phyloP scores from a whole-genome alignment of 2,113 vertebrate species.

The Onychostoma macrolepis region DNA sequence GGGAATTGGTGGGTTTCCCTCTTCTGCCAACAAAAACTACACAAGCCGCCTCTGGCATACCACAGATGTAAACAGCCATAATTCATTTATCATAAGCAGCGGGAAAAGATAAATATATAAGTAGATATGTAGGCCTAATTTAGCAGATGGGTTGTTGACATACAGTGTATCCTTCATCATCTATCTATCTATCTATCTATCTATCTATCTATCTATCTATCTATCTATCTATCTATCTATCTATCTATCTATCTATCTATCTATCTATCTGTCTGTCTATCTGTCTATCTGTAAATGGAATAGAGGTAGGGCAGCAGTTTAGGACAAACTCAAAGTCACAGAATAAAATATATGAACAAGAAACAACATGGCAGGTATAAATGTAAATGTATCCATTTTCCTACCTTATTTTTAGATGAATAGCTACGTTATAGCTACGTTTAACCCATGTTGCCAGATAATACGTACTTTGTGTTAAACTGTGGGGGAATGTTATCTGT shows the following conservation, averaged over 20 bases:
- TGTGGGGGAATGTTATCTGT: neutral
- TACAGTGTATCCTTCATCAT: neutral
- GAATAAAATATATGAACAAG: neutral
- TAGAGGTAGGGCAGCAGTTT: neutral
- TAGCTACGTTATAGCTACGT: neutral
- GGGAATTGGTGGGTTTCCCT: neutral
- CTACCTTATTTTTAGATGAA: neutral
- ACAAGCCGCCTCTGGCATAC: neutral
- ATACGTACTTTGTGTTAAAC: neutral
- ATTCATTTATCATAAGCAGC: neutral
- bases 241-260: constrained; percentile 5
- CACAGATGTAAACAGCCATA: neutral
- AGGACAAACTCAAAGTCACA: neutral
- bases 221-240: neutral
- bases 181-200: no score
- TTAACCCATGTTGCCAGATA: neutral
- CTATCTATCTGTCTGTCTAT: no score
- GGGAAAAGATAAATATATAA: neutral
- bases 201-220: no score
- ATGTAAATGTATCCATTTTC: neutral
- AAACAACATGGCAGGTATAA: neutral
- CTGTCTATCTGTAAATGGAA: neutral
- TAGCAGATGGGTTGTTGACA: neutral
- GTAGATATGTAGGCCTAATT: neutral
- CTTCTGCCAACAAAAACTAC: neutral